Conservation (phyloP, 2,797 vertebrate genomes). For the Onychomys leucogaster region DNA sequence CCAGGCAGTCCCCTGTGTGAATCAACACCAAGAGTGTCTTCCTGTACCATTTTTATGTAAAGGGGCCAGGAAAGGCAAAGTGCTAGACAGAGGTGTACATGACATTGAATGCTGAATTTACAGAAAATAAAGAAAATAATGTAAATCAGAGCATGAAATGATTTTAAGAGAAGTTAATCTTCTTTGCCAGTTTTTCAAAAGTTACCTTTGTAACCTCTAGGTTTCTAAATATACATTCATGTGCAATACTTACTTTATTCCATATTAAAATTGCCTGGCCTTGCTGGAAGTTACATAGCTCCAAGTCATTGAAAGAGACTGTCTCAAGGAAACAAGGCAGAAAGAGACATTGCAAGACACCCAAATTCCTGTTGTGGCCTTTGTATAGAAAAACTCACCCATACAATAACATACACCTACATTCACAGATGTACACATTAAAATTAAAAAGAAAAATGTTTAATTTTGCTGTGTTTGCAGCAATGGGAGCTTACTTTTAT, state of each 20-base stretch:
- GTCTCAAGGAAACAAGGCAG: background rate
- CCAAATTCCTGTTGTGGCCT: background rate
- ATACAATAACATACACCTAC: background rate
- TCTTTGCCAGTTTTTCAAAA: conserved; percentile 21
- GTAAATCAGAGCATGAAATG: background rate
- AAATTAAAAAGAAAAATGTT: background rate
- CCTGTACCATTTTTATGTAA: conserved; percentile 49
- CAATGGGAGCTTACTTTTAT: conserved; percentile 66
- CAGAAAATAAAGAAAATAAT: conserved; percentile 52
- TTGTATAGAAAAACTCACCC: background rate
- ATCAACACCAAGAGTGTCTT: background rate
- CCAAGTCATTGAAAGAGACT: background rate
- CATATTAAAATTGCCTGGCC: background rate
- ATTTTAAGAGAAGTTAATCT: conserved; percentile 59
- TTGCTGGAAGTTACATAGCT: background rate
- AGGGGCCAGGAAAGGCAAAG: background rate
- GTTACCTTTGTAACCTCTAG: conserved; percentile 11
- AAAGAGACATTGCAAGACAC: background rate
- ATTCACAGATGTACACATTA: background rate
- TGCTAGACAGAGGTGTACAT: background rate
- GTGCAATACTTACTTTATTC: conserved; percentile 23
- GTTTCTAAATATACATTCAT: conserved; percentile 62
- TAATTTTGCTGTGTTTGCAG: conserved; percentile 1
- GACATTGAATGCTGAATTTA: conserved; percentile 41
- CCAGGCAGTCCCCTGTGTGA: background rate